phyloP scores from a whole-genome alignment of 2,113 vertebrate genomes.

The Siphamia tubifer region DNA sequence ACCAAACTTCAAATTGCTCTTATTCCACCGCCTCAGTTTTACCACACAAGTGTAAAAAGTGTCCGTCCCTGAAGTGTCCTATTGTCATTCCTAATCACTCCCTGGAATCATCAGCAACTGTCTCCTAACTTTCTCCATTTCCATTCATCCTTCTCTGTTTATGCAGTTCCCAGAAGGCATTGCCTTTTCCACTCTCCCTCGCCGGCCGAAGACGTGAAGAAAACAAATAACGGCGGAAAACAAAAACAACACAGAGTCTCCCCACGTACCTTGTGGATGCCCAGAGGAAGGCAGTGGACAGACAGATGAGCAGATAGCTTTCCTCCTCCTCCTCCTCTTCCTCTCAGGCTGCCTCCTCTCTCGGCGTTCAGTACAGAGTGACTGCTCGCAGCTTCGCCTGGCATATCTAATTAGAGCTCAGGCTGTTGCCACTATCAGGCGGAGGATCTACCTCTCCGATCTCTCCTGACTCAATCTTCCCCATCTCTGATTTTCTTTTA shows the following conservation, averaged over 20 bases:
- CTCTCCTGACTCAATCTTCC: conserved; percentile 99
- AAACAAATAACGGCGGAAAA: conserved; percentile 78
- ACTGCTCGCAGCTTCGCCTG: conserved; percentile 98
- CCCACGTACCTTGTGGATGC: conserved; percentile 98
- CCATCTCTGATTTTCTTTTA: conserved; percentile 99
- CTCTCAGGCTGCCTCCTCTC: conserved; percentile 98
- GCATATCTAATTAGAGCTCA: conserved; percentile 99
- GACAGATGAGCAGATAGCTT: conserved; percentile 98
- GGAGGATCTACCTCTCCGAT: conserved; percentile 99
- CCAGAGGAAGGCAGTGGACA: conserved; percentile 96
- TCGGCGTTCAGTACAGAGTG: conserved; percentile 95
- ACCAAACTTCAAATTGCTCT: neutral
- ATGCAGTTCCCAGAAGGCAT: conserved; percentile 78
- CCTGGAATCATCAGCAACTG: conserved; percentile 76
- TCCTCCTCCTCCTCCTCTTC: conserved; percentile 95
- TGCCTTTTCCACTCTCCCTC: conserved; percentile 69
- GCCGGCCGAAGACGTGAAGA: conserved; percentile 48
- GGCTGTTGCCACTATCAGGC: conserved; percentile 98
- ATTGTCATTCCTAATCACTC: conserved; percentile 74
- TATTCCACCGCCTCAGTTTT: neutral
- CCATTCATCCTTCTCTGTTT: conserved; percentile 62
- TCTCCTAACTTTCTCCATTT: conserved; percentile 70
- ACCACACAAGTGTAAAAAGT: conserved; percentile 25
- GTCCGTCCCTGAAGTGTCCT: conserved; percentile 60
- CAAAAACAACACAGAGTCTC: conserved; percentile 84